A percentile compares a stretch with the other conserved stretches of the same genome.
Evolutionary conservation across 2,888 invertebrate species (phyloP).

Genomic region (Melinaea menophilus): DNA sequence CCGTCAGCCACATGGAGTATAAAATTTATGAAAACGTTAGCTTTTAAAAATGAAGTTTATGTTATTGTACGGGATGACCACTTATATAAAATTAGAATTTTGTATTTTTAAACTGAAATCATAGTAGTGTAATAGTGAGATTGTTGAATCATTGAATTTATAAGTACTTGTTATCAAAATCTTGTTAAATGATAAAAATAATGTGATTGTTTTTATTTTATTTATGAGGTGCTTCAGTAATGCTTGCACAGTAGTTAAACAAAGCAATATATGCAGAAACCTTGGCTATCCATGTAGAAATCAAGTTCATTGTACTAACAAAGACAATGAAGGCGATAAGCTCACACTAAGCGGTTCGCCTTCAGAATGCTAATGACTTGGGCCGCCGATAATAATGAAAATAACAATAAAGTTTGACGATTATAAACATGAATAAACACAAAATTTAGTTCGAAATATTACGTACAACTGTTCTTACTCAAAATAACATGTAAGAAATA

Average conservation of each 20-base stretch:
- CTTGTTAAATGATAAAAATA: too few species aligned
- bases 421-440: constrained; percentile 8
- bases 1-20: constrained; percentile 4
- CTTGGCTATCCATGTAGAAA: constrained; percentile 16
- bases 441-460: too few species aligned
- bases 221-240: not conserved
- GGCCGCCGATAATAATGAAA: constrained; percentile 24
- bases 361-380: constrained; percentile 26
- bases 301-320: constrained; percentile 28
- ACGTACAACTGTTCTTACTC: too few species aligned
- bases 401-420: constrained; percentile 19
- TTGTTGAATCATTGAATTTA: too few species aligned
- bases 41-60: not conserved
- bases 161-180: too few species aligned
- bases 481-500: too few species aligned
- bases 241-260: not conserved
- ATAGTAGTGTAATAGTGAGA: too few species aligned
- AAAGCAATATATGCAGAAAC: constrained; percentile 11
- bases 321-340: constrained; percentile 24
- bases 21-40: constrained; percentile 5
- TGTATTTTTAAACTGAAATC: not conserved
- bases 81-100: not conserved
- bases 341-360: constrained; percentile 19
- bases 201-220: too few species aligned
- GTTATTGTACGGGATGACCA: not conserved